A percentile compares a stretch with the other conserved stretches of the same genome.
phyloP scores from a whole-genome alignment of 2,797 vertebrate genomes.

The Triplophysa bombifrons region DNA sequence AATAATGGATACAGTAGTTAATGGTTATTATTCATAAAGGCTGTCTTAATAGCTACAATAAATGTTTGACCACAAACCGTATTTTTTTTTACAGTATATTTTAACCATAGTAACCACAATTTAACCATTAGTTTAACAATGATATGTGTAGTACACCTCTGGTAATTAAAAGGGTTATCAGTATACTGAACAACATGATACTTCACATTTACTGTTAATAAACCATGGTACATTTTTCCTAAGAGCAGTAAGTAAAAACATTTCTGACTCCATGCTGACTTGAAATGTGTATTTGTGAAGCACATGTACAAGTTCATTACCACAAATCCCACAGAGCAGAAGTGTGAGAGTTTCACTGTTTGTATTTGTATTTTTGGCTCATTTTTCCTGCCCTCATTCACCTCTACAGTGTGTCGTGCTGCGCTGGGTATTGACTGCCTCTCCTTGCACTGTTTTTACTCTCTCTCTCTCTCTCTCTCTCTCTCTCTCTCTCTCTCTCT shows the following conservation, averaged over 20 bases:
- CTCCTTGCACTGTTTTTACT: constrained; percentile 69
- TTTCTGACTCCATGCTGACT: neutral
- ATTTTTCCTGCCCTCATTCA: constrained; percentile 51
- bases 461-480: constrained; percentile 64
- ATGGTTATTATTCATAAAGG: no score
- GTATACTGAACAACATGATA: no score
- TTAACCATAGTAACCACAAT: no score
- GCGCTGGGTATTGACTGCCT: constrained; percentile 73
- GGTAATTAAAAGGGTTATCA: no score
- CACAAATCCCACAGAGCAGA: constrained; percentile 40
- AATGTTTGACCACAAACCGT: no score
- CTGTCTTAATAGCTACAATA: no score
- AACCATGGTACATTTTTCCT: no score
- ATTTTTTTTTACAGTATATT: no score
- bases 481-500: constrained; percentile 45
- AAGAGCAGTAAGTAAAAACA: neutral
- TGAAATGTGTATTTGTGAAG: constrained; percentile 4
- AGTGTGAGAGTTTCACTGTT: constrained; percentile 27
- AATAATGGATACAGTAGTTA: no score
- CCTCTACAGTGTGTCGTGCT: constrained; percentile 57
- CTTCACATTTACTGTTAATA: no score
- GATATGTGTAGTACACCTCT: no score
- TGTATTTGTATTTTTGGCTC: constrained; percentile 47
- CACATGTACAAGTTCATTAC: constrained; percentile 36
- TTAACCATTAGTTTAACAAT: no score